Evolutionary conservation across 2,888 invertebrate species (phyloP).

Genomic region (Xestia c-nigrum): DNA sequence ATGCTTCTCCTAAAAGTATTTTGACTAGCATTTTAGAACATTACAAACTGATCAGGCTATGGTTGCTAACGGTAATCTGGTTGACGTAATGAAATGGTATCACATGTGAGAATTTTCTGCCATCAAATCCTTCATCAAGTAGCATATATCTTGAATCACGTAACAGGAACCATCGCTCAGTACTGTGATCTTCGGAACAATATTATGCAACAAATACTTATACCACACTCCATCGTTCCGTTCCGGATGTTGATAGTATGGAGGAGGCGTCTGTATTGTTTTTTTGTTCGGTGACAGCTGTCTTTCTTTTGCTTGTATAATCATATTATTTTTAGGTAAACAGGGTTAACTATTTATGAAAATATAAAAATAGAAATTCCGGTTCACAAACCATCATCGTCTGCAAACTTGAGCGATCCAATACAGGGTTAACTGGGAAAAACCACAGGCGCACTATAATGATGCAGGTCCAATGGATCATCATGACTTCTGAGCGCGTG

Average conservation of each 20-base stretch:
- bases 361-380: not conserved
- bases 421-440: not conserved
- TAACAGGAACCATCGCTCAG: conserved; percentile 78
- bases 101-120: not conserved
- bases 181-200: conserved; percentile 82
- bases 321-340: not conserved
- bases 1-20: not conserved
- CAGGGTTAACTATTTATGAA: not conserved
- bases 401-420: not conserved
- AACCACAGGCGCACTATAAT: not conserved
- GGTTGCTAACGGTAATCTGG: not conserved
- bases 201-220: conserved; percentile 88
- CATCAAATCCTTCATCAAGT: conserved; percentile 58
- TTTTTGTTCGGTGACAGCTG: too few relatives aligned
- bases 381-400: not conserved
- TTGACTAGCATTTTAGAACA: not conserved
- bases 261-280: conserved; percentile 63
- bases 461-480: not conserved
- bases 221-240: conserved; percentile 79
- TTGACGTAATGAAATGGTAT: conserved; percentile 1
- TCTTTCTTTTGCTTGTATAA: not conserved
- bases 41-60: not conserved
- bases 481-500: not conserved
- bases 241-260: conserved; percentile 69
- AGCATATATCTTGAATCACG: conserved; percentile 64